Evolutionary conservation across 2,888 invertebrate species (phyloP).

Genomic region (Scotopteryx bipunctaria): DNA sequence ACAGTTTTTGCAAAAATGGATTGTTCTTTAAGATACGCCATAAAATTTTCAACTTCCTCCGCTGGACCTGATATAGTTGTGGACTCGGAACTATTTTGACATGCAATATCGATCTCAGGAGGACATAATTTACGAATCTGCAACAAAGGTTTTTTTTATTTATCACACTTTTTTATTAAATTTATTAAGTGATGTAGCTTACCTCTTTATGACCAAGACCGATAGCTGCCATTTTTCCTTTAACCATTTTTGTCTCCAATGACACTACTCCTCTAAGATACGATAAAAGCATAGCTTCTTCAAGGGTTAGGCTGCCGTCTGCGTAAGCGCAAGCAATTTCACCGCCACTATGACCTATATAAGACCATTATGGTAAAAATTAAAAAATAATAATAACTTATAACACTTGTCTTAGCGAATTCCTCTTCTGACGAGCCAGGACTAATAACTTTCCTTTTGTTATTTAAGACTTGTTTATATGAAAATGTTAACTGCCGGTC

Average conservation of each 20-base stretch:
- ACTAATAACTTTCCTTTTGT: too few species aligned
- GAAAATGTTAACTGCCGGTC: too few species aligned
- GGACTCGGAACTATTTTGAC: slow-evolving; percentile 91
- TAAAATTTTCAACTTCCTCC: slow-evolving; percentile 82
- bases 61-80: slow-evolving; percentile 90
- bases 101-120: slow-evolving; percentile 87
- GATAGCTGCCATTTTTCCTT: slow-evolving; percentile 93
- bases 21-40: slow-evolving; percentile 58
- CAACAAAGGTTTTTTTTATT: not conserved
- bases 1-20: slow-evolving; percentile 59
- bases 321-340: slow-evolving; percentile 88
- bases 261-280: slow-evolving; percentile 91
- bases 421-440: too few species aligned
- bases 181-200: too few species aligned
- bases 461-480: too few species aligned
- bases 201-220: slow-evolving; percentile 84
- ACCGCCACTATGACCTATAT: slow-evolving; percentile 84
- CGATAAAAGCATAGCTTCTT: slow-evolving; percentile 90
- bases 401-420: too few species aligned
- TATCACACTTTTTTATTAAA: not conserved
- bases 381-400: not conserved
- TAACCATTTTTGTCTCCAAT: slow-evolving; percentile 84
- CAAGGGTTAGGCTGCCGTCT: slow-evolving; percentile 88
- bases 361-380: not conserved
- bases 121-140: slow-evolving; percentile 66